A percentile compares a stretch with the other conserved stretches of the same genome.
Evolutionary conservation across 2,113 vertebrate species (phyloP).

Genomic region (Emydocephalus ijimae): DNA sequence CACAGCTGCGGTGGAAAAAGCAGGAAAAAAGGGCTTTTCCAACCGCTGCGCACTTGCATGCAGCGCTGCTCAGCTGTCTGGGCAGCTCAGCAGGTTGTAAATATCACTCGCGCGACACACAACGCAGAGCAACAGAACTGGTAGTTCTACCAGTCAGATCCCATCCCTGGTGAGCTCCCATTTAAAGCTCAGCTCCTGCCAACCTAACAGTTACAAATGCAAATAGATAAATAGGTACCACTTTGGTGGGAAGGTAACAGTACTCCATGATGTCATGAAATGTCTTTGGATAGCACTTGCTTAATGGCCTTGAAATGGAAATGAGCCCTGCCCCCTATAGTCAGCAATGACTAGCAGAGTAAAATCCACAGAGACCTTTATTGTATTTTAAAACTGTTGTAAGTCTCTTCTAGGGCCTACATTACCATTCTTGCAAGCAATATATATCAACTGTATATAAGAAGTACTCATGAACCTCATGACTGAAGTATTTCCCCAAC

Average conservation of each 20-base stretch:
- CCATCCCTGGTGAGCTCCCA: not conserved
- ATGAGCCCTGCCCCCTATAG: not conserved
- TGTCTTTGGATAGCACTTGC: not conserved
- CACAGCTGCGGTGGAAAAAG: too few relatives aligned
- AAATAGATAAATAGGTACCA: not conserved
- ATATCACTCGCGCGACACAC: too few relatives aligned
- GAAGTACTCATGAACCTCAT: not conserved
- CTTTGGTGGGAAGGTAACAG: not conserved
- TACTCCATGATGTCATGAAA: not conserved
- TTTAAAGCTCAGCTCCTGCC: not conserved
- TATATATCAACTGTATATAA: not conserved
- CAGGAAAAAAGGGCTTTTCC: too few relatives aligned
- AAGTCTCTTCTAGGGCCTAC: not conserved
- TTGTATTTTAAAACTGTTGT: not conserved
- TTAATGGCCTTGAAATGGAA: not conserved
- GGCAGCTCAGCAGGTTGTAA: too few relatives aligned
- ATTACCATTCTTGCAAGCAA: not conserved
- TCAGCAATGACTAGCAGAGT: not conserved
- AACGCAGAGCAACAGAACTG: too few relatives aligned
- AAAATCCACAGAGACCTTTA: not conserved
- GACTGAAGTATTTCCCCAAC: not conserved
- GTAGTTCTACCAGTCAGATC: too few relatives aligned
- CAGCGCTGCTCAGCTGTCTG: too few relatives aligned
- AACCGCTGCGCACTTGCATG: too few relatives aligned
- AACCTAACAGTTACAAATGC: not conserved